Base-by-base conservation (phyloP, 1,140 invertebrate genomes). In the Brachionus sp. region DNA sequence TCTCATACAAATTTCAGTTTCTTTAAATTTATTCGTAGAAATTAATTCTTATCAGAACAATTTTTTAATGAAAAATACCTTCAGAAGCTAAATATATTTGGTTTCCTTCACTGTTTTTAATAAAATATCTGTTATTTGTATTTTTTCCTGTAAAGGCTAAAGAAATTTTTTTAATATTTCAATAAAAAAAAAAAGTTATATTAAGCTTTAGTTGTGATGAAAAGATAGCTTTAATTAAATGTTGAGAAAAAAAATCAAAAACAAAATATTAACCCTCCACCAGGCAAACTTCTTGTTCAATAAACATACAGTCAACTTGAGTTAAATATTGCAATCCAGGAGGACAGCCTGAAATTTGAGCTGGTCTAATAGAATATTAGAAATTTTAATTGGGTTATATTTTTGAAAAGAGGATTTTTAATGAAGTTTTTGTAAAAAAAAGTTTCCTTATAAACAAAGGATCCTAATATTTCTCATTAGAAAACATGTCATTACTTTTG, bases 301-400 rank as follows among this genome's bases (percentile, higher is more conserved):
- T 91, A 80, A 95, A 90, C 53, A 97, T 89, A 85, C 94, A 92
- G 89, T 97, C 95, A 91, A 96, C 92, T 91, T 91, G 92, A 88
- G 93, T 94, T 90, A 97, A 92, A 91, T 95, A 97, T 91, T 95
- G 95, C 91, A 97, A 93, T 84, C 95, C 95, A 86, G 92, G 93
- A 75, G 93, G 95, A 91, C 93, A 95, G 87, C 92, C 94, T 88
- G 91, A 92, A 70, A 87, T 85, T 85, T 91, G 91, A 90, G 91
- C 90, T 83, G 92, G 93, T 87, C 92, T 91, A 90, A 89, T 9
- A 66, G 33, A 66, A 23, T 33, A 5, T 1, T 35, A 46, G 10
- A 46, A 46, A 46, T 46, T 46, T 46, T 12, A 29, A 29, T 29
- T 29, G 29, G n/a, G n/a, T n/a, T n/a, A n/a, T n/a, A n/a, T n/a